phyloP scores from a whole-genome alignment of 2,113 vertebrate species.

The Takifugu bimaculatus region DNA sequence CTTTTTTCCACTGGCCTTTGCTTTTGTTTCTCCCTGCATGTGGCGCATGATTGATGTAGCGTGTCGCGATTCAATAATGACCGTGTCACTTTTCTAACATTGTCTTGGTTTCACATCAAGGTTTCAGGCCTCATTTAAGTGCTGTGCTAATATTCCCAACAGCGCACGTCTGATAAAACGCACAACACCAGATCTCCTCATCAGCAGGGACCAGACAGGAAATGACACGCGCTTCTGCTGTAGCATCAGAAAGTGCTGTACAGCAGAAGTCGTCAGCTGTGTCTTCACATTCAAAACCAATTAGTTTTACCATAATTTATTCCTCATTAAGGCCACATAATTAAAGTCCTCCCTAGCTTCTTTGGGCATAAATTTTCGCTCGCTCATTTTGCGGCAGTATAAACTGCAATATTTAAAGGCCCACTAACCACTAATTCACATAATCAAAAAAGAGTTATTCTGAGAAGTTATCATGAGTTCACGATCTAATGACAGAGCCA shows the following conservation, averaged over 20 bases:
- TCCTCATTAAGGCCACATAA: conserved; percentile 73
- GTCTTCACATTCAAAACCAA: conserved; percentile 75
- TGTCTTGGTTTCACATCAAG: conserved; percentile 26
- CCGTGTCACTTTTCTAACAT: conserved; percentile 37
- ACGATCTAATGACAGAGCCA: conserved; percentile 69
- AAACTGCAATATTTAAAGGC: conserved; percentile 71
- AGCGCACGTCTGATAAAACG: conserved; percentile 16
- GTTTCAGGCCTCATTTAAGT: conserved; percentile 33
- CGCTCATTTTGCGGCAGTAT: conserved; percentile 72
- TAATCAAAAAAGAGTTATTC: conserved; percentile 71
- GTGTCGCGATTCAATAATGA: conserved; percentile 49
- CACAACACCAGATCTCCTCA: conserved; percentile 5
- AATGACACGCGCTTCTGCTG: conserved; percentile 23
- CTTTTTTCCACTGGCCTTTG: conserved; percentile 20
- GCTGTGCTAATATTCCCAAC: conserved; percentile 23
- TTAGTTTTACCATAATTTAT: conserved; percentile 76
- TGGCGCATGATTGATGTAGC: conserved; percentile 43
- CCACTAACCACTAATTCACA: conserved; percentile 71
- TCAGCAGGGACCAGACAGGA: conserved; percentile 14
- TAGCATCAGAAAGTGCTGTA: conserved; percentile 43
- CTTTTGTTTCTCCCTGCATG: conserved; percentile 20
- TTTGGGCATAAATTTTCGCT: conserved; percentile 76
- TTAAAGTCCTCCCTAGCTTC: conserved; percentile 76
- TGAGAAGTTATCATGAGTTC: conserved; percentile 73
- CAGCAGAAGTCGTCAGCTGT: conserved; percentile 69